These are phyloP conservation scores for Melospiza melodia DNA, from an alignment of 2,113 vertebrate genomes.

Conservation along the genomic window DNA sequence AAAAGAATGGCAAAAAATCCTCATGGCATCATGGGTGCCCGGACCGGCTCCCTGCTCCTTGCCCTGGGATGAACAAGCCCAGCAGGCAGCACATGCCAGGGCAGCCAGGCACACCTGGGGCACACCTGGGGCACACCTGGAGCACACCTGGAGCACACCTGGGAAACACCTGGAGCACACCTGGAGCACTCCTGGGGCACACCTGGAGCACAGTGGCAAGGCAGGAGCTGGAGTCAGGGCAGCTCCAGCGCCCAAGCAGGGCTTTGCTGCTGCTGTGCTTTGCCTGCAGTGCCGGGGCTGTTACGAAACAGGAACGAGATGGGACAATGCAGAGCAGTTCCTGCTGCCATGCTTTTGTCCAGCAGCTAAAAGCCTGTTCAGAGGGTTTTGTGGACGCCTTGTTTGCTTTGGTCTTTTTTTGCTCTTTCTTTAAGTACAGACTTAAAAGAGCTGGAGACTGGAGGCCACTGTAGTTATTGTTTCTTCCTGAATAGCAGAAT, in stretches of 20 bases:
- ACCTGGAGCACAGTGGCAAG: no score
- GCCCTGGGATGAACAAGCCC: no score
- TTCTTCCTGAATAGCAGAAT: constrained; percentile 6
- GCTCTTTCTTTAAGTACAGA: background rate
- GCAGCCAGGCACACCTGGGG: no score
- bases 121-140: no score
- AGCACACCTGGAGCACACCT: no score
- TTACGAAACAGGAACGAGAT: background rate
- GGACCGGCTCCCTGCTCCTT: no score
- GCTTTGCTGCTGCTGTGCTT: background rate
- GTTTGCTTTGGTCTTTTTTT: constrained; percentile 30
- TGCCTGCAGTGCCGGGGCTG: background rate
- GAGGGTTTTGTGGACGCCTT: background rate
- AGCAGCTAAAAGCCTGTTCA: constrained; percentile 19
- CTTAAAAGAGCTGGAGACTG: background rate
- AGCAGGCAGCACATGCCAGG: no score
- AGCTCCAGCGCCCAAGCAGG: rapidly evolving
- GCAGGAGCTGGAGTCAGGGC: no score
- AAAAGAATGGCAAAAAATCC: no score
- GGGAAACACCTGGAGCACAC: no score
- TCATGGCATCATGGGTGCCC: no score
- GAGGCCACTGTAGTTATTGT: constrained; percentile 32
- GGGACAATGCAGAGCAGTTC: background rate
- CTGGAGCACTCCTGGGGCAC: no score
- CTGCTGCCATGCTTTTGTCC: background rate